Evolutionary conservation across 2,888 invertebrate genomes (phyloP), one percentile per base, ranked within the genome.

Genomic region (Volucella inflata): DNA sequence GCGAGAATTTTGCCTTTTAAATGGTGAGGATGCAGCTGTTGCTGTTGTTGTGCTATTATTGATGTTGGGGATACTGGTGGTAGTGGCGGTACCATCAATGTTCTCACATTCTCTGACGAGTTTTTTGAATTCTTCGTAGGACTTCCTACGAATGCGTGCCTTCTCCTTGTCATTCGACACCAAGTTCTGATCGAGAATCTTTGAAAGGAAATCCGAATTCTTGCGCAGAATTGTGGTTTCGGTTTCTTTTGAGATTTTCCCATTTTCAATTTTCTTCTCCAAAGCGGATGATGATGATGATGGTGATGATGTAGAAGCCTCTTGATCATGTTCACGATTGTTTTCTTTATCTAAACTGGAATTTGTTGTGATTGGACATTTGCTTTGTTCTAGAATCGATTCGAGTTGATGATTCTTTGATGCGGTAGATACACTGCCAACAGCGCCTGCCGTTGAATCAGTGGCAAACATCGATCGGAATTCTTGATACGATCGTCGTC

Each of bases 61-160:
- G 14, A 65, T 46, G 12, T 9, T 72, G 60, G 48, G 65, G 71
- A 42, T 62, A 14, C 10, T n/a, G 10, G 38, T 55, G 8, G 42
- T 38, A 12, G 42, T 44, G 60, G 71, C 77, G 70, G 83, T 76
- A n/a, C 71, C 84, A 40, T 87, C 78, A 75, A 62, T 60, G 60
- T 84, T 88, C 76, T 92, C 91, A 79, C 90, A 90, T 85, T 92
- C 92, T 85, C 90, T 90, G 62, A 92, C 91, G 74, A 92, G 89
- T 78, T 90, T 91, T 87, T 92, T 92, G 78, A 92, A 92, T 88
- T 92, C 92, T 87, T 92, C 92, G 83, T 92, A 92, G 10, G 92
- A 92, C 87, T 92, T 92, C 81, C 92, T 90, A 36, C 92, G 91
- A 77, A 90, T 89, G 76, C 91, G 91, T 53, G 91, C 91, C 83